These are phyloP conservation scores for Harpagus bidentatus DNA, from an alignment of 2,113 vertebrate species.

Conservation along the genomic window DNA sequence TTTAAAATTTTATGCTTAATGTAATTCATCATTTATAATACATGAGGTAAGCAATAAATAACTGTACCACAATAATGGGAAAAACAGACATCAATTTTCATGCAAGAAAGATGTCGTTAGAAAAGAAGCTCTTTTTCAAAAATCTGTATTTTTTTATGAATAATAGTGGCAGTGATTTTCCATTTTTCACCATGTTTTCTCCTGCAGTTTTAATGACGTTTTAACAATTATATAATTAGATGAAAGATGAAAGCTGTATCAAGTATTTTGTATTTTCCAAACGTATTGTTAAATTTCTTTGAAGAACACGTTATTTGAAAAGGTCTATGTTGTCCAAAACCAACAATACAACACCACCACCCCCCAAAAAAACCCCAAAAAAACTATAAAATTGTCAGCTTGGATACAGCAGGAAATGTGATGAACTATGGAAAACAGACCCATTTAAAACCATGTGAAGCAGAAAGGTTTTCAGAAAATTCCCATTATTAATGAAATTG, in stretches of 20 bases:
- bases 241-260: not conserved
- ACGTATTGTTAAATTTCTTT: not conserved
- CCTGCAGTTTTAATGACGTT: not conserved
- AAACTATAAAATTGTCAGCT: not conserved
- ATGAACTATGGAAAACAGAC: not conserved
- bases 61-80: not conserved
- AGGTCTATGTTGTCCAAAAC: not conserved
- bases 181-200: not conserved
- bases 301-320: not conserved
- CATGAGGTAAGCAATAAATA: not conserved
- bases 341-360: fast-evolving
- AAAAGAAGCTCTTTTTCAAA: not conserved
- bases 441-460: not conserved
- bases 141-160: not conserved
- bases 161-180: not conserved
- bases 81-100: not conserved
- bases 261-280: not conserved
- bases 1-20: not conserved
- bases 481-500: not conserved
- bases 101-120: not conserved
- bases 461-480: not conserved
- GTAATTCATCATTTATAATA: not conserved
- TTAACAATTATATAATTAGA: not conserved
- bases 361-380: no score
- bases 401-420: not conserved